phyloP scores from a whole-genome alignment of 2,113 vertebrate species.

The Dolichotis patagonum region DNA sequence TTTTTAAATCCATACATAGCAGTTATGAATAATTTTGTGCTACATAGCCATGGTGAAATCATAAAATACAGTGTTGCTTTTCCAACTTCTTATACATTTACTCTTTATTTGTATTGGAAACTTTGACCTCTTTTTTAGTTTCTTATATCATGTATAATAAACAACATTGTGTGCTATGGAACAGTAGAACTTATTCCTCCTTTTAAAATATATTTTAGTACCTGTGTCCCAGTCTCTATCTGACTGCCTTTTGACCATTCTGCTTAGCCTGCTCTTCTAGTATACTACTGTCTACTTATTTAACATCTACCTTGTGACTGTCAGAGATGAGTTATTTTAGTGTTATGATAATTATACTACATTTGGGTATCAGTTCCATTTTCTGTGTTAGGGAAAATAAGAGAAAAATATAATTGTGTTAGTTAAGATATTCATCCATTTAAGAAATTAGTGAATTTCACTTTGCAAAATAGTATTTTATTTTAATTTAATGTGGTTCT shows the following conservation, averaged over 20 bases:
- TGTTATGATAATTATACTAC: background rate
- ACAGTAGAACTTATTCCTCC: background rate
- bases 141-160: background rate
- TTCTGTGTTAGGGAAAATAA: background rate
- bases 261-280: background rate
- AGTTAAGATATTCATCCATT: background rate
- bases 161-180: background rate
- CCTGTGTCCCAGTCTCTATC: too few relatives aligned
- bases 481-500: background rate
- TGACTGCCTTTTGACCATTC: accelerated
- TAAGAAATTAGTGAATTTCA: background rate
- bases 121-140: background rate
- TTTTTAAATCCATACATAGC: too few relatives aligned
- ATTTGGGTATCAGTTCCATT: background rate
- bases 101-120: background rate
- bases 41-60: background rate
- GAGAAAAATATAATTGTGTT: background rate
- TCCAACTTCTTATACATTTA: background rate
- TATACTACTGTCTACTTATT: background rate
- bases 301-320: background rate
- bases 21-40: background rate
- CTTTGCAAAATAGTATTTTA: background rate
- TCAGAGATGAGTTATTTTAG: background rate
- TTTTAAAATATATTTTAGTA: background rate
- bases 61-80: background rate